These are phyloP conservation scores for Drosophila trichaetosa DNA, from an alignment of 2,888 invertebrate species.

Conservation along the genomic window DNA sequence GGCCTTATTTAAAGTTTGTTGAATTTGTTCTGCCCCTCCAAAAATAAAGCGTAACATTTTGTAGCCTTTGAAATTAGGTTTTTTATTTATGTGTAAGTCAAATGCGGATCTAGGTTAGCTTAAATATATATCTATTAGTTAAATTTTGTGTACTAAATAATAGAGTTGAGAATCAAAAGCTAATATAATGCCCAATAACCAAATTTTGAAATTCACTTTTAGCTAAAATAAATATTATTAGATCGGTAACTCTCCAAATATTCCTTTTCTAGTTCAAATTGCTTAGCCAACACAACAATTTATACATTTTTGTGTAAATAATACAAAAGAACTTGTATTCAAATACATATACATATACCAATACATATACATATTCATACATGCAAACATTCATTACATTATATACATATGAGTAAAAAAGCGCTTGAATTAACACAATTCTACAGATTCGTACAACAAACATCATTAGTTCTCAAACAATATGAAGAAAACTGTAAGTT, in stretches of 20 bases:
- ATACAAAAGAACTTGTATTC: slow-evolving; percentile 30
- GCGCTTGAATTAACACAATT: slow-evolving; percentile 34
- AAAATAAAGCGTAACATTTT: slow-evolving; percentile 40
- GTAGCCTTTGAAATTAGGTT: slow-evolving; percentile 65
- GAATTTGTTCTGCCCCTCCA: slow-evolving; percentile 59
- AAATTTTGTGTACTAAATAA: slow-evolving; percentile 52
- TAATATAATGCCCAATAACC: slow-evolving; percentile 30
- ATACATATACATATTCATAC: slow-evolving; percentile 9
- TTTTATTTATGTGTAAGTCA: slow-evolving; percentile 62
- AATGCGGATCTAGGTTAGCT: slow-evolving; percentile 60
- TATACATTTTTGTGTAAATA: slow-evolving; percentile 64
- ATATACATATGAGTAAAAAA: slow-evolving; percentile 17
- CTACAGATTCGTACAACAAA: slow-evolving; percentile 42
- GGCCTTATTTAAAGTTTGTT: slow-evolving; percentile 71
- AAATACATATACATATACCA: slow-evolving; percentile 7
- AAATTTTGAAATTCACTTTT: slow-evolving; percentile 37
- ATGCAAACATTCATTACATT: background rate
- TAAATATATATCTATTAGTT: slow-evolving; percentile 61
- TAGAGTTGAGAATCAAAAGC: slow-evolving; percentile 62
- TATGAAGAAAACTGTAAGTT: slow-evolving; percentile 51
- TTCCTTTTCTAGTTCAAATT: slow-evolving; percentile 57
- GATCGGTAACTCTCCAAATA: slow-evolving; percentile 25
- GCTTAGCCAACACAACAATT: slow-evolving; percentile 44
- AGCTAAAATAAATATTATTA: slow-evolving; percentile 62
- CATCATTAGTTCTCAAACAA: slow-evolving; percentile 34